phyloP scores from a whole-genome alignment of 2,797 vertebrate genomes.

The Nyctibius grandis region DNA sequence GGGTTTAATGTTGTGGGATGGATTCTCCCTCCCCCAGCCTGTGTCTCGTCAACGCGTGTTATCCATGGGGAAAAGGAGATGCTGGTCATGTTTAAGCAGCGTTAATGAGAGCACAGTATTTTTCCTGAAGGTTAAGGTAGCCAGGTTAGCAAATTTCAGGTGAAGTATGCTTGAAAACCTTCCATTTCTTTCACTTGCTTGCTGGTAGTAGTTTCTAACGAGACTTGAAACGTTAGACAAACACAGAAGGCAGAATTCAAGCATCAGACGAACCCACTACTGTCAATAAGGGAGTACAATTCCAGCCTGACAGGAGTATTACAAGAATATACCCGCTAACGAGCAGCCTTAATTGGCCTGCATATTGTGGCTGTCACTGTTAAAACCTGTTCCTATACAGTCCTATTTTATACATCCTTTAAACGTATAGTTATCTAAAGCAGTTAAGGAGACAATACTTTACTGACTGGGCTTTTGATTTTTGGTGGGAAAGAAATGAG shows the following conservation, averaged over 20 bases:
- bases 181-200: slow-evolving; percentile 9
- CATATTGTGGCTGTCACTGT: slow-evolving; percentile 55
- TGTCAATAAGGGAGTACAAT: slow-evolving; percentile 47
- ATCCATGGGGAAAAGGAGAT: slow-evolving; percentile 21
- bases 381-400: slow-evolving; percentile 47
- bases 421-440: slow-evolving; percentile 9
- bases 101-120: slow-evolving; percentile 33
- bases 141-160: slow-evolving; percentile 12
- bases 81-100: slow-evolving; percentile 47
- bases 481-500: not conserved
- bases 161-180: not conserved
- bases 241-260: slow-evolving; percentile 33
- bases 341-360: slow-evolving; percentile 55
- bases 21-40: slow-evolving; percentile 10
- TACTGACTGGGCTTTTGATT: slow-evolving; percentile 8
- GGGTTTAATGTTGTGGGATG: slow-evolving; percentile 36
- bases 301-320: slow-evolving; percentile 31
- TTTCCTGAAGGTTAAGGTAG: slow-evolving; percentile 39
- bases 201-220: not conserved
- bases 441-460: slow-evolving; percentile 18
- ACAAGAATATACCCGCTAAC: slow-evolving; percentile 25
- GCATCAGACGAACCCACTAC: slow-evolving; percentile 15
- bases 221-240: slow-evolving; percentile 17
- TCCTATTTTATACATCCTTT: slow-evolving; percentile 4
- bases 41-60: slow-evolving; percentile 1